Evolutionary conservation across 2,888 invertebrate genomes (phyloP), one percentile per base, ranked within the genome.

Genomic region (Lasioglossum villosulum): DNA sequence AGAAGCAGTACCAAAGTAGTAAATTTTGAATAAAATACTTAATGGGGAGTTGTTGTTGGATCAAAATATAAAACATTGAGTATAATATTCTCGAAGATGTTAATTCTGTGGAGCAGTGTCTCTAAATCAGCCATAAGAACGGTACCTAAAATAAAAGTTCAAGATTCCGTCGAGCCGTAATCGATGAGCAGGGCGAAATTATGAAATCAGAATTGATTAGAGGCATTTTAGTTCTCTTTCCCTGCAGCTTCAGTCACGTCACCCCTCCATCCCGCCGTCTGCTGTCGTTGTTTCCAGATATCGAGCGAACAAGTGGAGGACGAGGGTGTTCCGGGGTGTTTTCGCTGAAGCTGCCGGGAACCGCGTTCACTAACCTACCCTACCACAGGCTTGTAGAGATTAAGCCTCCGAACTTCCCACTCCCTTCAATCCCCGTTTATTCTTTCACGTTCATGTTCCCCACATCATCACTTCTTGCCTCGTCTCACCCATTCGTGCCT

Each of bases 321-420:
- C 87, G 88, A 87, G 92, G 88, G 91, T 86, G 86, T 90, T 90
- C 92, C 91, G 92, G 93, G 91, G 84, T 89, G 89, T 89, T 91
- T 91, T 87, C 89, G 91, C 88, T 92, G 89, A 90, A 90, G 91
- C 92, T 91, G 91, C 86, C 88, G 89, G 91, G 90, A 88, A 86
- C 78, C 86, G 91, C 93, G 93, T 93, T 93, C 93, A 93, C 93
- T 94, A 93, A 93, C 94, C 94, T 93, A 92, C 89, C 93, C 91
- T 91, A 90, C 89, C 83, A 88, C 88, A 87, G 86, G 83, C 87
- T 87, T 84, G 75, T 82, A 78, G 76, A 82, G 88, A 86, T 88
- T 88, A 84, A 83, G 42, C 82, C 88, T 76, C 86, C 75, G 77
- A 75, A 79, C 16, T 63, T 68, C 56, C 27, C 66, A 66, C 34